phyloP scores from a whole-genome alignment of 2,888 invertebrate species.

The Mycalesis mineus region DNA sequence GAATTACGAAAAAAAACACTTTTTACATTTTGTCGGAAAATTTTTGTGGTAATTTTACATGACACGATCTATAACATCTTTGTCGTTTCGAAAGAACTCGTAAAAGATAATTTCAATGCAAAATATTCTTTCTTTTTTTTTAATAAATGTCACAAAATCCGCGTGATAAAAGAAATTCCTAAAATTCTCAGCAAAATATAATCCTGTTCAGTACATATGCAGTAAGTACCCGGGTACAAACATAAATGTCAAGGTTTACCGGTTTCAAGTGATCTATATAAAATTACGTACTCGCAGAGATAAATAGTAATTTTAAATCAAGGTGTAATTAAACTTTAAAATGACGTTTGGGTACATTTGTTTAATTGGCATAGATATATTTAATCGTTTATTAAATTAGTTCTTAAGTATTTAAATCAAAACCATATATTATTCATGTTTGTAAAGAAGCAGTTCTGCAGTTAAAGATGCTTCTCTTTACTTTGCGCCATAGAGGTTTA shows the following conservation, averaged over 20 bases:
- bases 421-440: too few species aligned
- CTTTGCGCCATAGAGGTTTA: too few species aligned
- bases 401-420: too few species aligned
- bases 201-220: neutral
- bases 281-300: conserved; percentile 12
- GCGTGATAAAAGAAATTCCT: neutral
- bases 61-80: neutral
- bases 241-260: conserved; percentile 40
- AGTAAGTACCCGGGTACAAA: conserved; percentile 9
- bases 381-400: too few species aligned
- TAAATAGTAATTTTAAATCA: conserved; percentile 14
- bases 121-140: neutral
- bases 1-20: too few species aligned
- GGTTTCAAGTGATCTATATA: conserved; percentile 39
- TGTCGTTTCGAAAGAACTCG: neutral
- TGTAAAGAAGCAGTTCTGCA: too few species aligned
- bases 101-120: neutral
- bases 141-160: neutral
- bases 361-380: neutral
- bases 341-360: neutral
- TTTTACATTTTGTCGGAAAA: too few species aligned
- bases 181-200: neutral
- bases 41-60: neutral
- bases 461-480: too few species aligned
- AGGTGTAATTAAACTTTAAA: neutral